Evolutionary conservation across 2,113 vertebrate genomes (phyloP), one percentile per base, ranked within the genome.

Genomic region (Notarius lentiginosus): DNA sequence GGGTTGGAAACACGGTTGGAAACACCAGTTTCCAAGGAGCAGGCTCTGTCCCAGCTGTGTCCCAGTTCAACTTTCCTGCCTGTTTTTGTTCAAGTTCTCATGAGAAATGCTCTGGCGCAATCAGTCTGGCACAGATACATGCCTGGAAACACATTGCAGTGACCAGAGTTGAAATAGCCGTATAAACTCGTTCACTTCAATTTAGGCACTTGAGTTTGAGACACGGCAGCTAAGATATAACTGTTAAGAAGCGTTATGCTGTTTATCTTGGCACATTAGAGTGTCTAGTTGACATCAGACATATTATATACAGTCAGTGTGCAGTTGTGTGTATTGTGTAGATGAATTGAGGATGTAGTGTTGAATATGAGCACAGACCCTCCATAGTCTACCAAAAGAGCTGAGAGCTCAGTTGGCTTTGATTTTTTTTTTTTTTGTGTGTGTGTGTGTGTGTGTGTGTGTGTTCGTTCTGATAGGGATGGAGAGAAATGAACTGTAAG

Each of bases 11-110:
- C 65, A 61, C 79, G 65, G 60, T 30, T 84, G 30, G 49, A 66
- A 65, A 82, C 12, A 27, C 17, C 53, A 15, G 5, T 85, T 79
- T 63, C 58, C 73, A 85, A 49, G 10, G 41, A 76, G 30, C 84
- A 79, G 56, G 17, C 58, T 84, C 68, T 61, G 30, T 22, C 34
- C 6, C 24, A 73, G 30, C 22, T 61, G 55, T 75, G 68, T 84
- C 68, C 83, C n/a, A 84, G 53, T 84, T 85, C 18, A 18, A 85
- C 58, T 85, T 79, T 65, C 5, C 60, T 79, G 84, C n/a, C 73
- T 34, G 81, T 83, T 79, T 53, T 65, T 66, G 84, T n/a, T 65
- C 30, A 27, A 77, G 41, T 63, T 55, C 75, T 79, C 11, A 3
- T 79, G 84, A 85, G 60, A 85, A 66, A 66, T 22, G 18, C 15